Evolutionary conservation across 2,888 invertebrate species (phyloP).

Genomic region (Neria commutata): DNA sequence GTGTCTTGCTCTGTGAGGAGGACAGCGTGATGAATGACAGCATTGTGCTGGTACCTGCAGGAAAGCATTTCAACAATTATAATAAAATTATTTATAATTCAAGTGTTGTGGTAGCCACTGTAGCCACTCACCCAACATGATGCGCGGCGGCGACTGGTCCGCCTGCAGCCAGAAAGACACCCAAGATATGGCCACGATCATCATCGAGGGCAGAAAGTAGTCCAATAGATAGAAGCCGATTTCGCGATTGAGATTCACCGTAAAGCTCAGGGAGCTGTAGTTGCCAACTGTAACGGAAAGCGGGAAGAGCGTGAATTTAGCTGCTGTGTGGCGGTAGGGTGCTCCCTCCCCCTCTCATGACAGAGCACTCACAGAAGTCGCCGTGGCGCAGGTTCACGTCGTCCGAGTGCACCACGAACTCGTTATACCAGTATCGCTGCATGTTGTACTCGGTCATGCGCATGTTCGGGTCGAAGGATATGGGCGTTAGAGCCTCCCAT

Average conservation of each 20-base stretch:
- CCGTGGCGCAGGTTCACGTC: conserved; percentile 49
- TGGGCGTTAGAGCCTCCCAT: conserved; percentile 49
- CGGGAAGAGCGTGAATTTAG: background rate
- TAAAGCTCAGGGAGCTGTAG: conserved; percentile 52
- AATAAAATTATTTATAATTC: background rate
- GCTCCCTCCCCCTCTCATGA: too few species aligned
- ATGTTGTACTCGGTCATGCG: conserved; percentile 51
- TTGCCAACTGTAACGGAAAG: conserved; percentile 39
- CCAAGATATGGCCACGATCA: conserved; percentile 58
- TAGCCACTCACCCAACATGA: conserved; percentile 50
- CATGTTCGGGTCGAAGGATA: conserved; percentile 56
- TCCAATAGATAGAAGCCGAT: conserved; percentile 55
- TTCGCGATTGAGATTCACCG: conserved; percentile 51
- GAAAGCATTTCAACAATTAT: background rate
- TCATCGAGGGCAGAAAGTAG: conserved; percentile 55
- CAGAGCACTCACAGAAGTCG: conserved; percentile 46
- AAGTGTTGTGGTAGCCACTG: background rate
- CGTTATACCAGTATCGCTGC: conserved; percentile 47
- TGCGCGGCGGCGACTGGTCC: conserved; percentile 53
- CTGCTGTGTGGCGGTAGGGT: too few species aligned
- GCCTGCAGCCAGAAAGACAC: conserved; percentile 56
- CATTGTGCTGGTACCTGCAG: conserved; percentile 54
- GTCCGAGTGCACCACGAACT: conserved; percentile 45
- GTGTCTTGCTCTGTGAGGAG: conserved; percentile 52
- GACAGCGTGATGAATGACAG: conserved; percentile 53